Base-by-base conservation (phyloP, 2,113 vertebrate genomes). In the Chiloscyllium plagiosum region DNA sequence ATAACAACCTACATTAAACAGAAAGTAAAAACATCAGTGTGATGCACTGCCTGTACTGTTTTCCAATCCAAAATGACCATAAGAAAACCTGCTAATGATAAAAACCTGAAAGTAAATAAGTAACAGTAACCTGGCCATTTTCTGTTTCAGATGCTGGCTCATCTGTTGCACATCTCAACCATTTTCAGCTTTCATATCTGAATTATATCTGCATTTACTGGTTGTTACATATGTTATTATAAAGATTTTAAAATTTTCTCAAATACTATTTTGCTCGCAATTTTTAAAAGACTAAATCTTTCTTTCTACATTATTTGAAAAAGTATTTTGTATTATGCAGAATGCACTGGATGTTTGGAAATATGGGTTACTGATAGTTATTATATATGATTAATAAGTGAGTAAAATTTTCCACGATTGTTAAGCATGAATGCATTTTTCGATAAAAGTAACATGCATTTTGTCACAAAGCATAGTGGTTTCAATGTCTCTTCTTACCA, bases 1-100 rank as follows among this genome's bases (percentile, higher is more conserved):
- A 61, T 98, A 99, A 95, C 98, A 99, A 47, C 98, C 98, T 99
- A 96, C 95, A 19, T 95, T 96, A 26, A 96, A 94, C 22, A 80
- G 70, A 65, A 96, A 78, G 47, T 78, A 56, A 94, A 13, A 94
- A 29, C 29, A 94, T 66, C 17, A 94, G 29, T 24, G 29, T 70
- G 24, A 42, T 52, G 29, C 13, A 50, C 29, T 6, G 76, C 72
- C n/a, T 20, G 13, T 6, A 17, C 22, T 47, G 50, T 6, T n/a
- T 33, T 56, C 5, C 61, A 24, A 0, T 61, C 52, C 52, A 6
- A 90, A 4, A 13, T 65, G 26, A 61, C 29, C 52, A n/a, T 65
- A 92, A 26, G 47, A 90, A 56, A 90, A 65, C 2, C 50, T 5
- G 26, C 3, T 19, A 92, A 92, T 65, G 26, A 3, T n/a, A 33